Evolutionary conservation across 2,888 invertebrate species (phyloP), one percentile per base, ranked within the genome.

Genomic region (Linnaemya tessellans): DNA sequence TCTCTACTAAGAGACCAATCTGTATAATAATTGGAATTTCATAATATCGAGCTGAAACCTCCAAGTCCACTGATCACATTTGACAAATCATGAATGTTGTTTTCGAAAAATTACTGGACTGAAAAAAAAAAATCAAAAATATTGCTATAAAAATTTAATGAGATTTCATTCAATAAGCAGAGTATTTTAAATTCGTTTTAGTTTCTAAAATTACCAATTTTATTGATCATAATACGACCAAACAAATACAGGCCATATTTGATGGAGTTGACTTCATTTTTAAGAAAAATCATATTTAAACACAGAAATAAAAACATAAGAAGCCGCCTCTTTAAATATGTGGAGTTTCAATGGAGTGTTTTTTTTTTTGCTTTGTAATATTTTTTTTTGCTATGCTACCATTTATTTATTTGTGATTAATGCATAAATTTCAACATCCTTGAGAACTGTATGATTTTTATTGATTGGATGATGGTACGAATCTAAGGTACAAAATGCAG

Each of bases 391-490:
- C 62, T 74, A 54, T 74, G 74, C 62, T 74, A 67, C 35, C 58
- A 60, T 80, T 75, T 77, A 85, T 86, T 80, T 83, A 86, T 83
- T 86, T 83, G 75, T 83, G 80, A 83, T 86, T 82, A 82, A 85
- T 85, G 85, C 85, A 85, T 85, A 85, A 82, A 85, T 85, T 79
- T 85, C 30, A 82, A 75, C 79, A 85, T 85, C 85, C 85, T 85
- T 85, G 85, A 85, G 85, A 85, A 85, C 85, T 85, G 85, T 75
- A 82, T 79, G 82, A 85, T 85, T 85, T 84, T 85, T 85, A 85
- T 85, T 84, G 88, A 86, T 74, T 78, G 73, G 20, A 46, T 58
- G 73, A 67, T 86, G 86, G 68, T 86, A 88, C 88, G 58, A 30
- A 58, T 58, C 60, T 74, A 51, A 80, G 60, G n/a, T 67, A 60